These are phyloP conservation scores for Oligia strigilis DNA, from an alignment of 2,888 invertebrate species.

Conservation along the genomic window DNA sequence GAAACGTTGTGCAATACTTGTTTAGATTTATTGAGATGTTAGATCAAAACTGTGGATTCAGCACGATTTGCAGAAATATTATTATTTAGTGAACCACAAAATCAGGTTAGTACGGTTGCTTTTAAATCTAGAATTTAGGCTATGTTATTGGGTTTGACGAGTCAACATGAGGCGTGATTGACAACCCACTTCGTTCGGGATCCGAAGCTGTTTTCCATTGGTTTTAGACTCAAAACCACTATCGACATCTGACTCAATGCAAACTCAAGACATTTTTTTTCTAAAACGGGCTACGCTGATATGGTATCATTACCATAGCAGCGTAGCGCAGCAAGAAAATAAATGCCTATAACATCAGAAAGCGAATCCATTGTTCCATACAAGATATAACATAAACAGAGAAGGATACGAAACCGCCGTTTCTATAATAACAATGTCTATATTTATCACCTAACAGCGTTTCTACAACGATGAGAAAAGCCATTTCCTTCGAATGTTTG, in stretches of 20 bases:
- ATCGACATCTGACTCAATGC: background rate
- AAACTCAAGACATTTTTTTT: background rate
- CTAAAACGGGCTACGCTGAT: too few relatives aligned
- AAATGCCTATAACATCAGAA: background rate
- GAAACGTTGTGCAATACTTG: conserved; percentile 39
- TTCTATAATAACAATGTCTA: conserved; percentile 44
- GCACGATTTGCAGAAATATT: conserved; percentile 31
- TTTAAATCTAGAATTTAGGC: conserved; percentile 2
- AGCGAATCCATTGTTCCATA: conserved; percentile 19
- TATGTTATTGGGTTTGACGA: background rate
- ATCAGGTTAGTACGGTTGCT: background rate
- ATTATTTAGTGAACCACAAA: conserved; percentile 7
- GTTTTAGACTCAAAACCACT: background rate
- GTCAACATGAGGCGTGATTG: conserved; percentile 4
- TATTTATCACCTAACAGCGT: conserved; percentile 47
- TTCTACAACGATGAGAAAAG: conserved; percentile 45
- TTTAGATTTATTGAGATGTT: conserved; percentile 34
- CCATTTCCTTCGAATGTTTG: conserved; percentile 62
- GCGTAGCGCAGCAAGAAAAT: background rate
- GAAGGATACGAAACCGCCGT: conserved; percentile 36
- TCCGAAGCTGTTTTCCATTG: background rate
- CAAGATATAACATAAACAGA: conserved; percentile 29
- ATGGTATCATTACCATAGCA: too few relatives aligned
- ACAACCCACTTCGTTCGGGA: background rate
- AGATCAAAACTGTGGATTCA: conserved; percentile 35